Conservation (phyloP, 2,888 invertebrate species). For the Synanthedon myopaeformis region DNA sequence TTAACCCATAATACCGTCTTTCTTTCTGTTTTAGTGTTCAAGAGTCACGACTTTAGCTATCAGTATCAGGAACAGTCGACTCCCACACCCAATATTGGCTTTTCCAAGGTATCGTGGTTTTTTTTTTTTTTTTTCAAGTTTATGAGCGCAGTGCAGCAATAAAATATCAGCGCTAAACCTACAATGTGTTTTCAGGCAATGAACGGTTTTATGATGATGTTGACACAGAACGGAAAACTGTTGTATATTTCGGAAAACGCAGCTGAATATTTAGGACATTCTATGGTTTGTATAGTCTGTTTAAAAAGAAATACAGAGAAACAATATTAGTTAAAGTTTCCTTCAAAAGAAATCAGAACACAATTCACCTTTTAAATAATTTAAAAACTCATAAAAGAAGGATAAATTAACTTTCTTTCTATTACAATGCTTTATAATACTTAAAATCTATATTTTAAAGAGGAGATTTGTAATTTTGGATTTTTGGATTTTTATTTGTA, state of each 20-base stretch:
- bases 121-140: conserved; percentile 24
- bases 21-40: conserved; percentile 85
- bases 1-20: conserved; percentile 64
- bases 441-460: too few relatives aligned
- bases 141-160: conserved; percentile 33
- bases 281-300: conserved; percentile 79
- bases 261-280: conserved; percentile 98
- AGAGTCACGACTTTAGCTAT: conserved; percentile 79
- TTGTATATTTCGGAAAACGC: conserved; percentile 99
- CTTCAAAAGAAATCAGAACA: too few relatives aligned
- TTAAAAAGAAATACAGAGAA: background rate
- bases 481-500: too few relatives aligned
- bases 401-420: too few relatives aligned
- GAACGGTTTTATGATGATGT: conserved; percentile 97
- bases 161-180: conserved; percentile 21
- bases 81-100: conserved; percentile 89
- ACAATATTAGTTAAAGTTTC: too few relatives aligned
- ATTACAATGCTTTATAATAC: too few relatives aligned
- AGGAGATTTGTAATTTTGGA: too few relatives aligned
- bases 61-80: conserved; percentile 76
- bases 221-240: conserved; percentile 97
- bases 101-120: conserved; percentile 80
- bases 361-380: too few relatives aligned
- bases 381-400: too few relatives aligned
- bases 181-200: conserved; percentile 82